phyloP scores from a whole-genome alignment of 1,140 invertebrate species.

The Brachionus koreanus region DNA sequence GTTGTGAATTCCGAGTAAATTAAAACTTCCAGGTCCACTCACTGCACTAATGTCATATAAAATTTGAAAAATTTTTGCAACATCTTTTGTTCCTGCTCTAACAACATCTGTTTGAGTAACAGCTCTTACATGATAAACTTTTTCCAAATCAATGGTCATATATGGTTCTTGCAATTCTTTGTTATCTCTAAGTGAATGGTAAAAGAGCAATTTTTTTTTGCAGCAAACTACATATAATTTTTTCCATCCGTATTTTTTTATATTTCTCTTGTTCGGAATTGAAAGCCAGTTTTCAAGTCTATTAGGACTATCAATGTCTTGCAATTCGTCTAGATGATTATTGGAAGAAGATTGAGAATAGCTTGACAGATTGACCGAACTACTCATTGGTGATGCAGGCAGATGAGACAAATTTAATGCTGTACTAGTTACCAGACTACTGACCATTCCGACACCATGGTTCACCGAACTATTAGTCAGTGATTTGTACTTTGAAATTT shows the following conservation, averaged over 20 bases:
- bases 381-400: slow-evolving; percentile 4
- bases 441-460: slow-evolving; percentile 5
- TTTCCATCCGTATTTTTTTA: slow-evolving; percentile 88
- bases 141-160: slow-evolving; percentile 91
- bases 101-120: slow-evolving; percentile 98
- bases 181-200: slow-evolving; percentile 80
- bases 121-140: slow-evolving; percentile 94
- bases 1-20: background rate
- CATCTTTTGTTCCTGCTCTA: slow-evolving; percentile 94
- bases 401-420: background rate
- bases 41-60: slow-evolving; percentile 56
- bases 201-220: slow-evolving; percentile 93
- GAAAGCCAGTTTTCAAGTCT: slow-evolving; percentile 91
- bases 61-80: slow-evolving; percentile 84
- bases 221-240: slow-evolving; percentile 95
- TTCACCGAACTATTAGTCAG: background rate
- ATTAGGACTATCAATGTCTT: slow-evolving; percentile 52
- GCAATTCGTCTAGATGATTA: slow-evolving; percentile 21
- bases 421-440: background rate
- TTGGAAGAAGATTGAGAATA: slow-evolving; percentile 20
- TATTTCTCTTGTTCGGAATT: slow-evolving; percentile 90
- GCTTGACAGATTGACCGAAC: slow-evolving; percentile 13
- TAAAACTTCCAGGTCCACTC: slow-evolving; percentile 39
- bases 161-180: slow-evolving; percentile 90
- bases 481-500: background rate